These are phyloP conservation scores for Dasyornis broadbenti DNA, from an alignment of 2,113 vertebrate species.

Conservation along the genomic window DNA sequence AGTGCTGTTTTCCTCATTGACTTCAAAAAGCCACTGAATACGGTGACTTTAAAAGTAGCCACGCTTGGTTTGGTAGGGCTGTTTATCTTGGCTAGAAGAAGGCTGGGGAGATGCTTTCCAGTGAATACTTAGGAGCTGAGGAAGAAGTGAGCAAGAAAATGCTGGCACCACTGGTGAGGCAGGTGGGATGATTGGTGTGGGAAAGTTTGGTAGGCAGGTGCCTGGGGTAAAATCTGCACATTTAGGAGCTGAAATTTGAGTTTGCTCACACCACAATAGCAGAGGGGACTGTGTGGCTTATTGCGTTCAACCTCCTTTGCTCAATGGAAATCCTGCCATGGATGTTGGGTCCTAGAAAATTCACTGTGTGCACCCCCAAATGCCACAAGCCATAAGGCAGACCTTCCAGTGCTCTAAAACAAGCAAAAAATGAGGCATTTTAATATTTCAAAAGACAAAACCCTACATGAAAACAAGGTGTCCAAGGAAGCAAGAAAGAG, in stretches of 20 bases:
- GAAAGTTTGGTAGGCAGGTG: background rate
- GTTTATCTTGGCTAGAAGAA: background rate
- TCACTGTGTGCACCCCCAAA: background rate
- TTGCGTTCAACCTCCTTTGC: background rate
- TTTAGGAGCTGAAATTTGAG: background rate
- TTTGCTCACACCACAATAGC: background rate
- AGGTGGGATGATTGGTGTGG: background rate
- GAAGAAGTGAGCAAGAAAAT: background rate
- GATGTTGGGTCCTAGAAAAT: background rate
- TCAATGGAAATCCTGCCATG: background rate
- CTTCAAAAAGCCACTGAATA: background rate
- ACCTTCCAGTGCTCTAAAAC: background rate
- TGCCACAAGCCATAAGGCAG: background rate
- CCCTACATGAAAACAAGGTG: background rate
- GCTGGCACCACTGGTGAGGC: background rate
- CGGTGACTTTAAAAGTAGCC: background rate
- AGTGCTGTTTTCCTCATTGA: background rate
- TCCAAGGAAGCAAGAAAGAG: background rate
- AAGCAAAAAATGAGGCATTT: background rate
- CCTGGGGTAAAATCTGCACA: background rate
- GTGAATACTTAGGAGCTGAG: background rate
- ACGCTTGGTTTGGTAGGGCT: background rate
- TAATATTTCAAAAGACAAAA: background rate
- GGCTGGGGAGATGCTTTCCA: background rate
- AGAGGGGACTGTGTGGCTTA: background rate